Base-by-base conservation (phyloP, 1,140 invertebrate species). In the Drosophila tani region DNA sequence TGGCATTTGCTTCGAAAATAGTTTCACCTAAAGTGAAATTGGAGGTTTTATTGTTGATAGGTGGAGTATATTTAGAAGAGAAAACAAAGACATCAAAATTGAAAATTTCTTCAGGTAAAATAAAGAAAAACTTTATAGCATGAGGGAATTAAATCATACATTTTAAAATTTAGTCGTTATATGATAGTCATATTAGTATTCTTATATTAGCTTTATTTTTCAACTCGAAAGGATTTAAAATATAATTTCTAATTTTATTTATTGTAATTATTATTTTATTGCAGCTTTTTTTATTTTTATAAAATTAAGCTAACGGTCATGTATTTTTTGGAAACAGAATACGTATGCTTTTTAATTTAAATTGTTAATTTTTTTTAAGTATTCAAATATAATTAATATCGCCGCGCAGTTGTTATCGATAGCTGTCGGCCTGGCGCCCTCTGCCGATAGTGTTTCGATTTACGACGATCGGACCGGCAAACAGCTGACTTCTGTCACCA, bases 11-110 rank as follows among this genome's bases (percentile, higher is more conserved):
- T 21, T 9, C 27, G 43, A 40, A 46, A 29, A 57, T 15, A 32
- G 38, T 35, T 71, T 51, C 19, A n/a, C 3, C 38, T 35, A 14
- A 73, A 32, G 74, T 75, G 51, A 65, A 76, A 76, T 75, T 40
- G 53, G 19, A 76, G 56, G 29, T 77, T 57, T 77, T 57, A 58
- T 69, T 17, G 43, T 27, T 32, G 9, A 41, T 51, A 38, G 9
- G n/a, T 12, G 15, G 41, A 27, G 3, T 32, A 17, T 35, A 21
- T 15, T 21, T 35, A 2, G 4, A 19, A 19, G 21, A 2, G 2
- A 11, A 24, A 24, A 24, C 21, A 24, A 24, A 24, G 21, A 24
- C 21, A 24, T 24, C 3, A 24, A n/a, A 64, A n/a, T 41, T 29
- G 1, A 8, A n/a, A 5, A 9, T 17, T 19, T 21, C 0, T 1